Percentiles rank a stretch among this genome's conserved stretches.
Conservation (phyloP, 2,797 vertebrate species). For the Philypnodon macrostomus region DNA sequence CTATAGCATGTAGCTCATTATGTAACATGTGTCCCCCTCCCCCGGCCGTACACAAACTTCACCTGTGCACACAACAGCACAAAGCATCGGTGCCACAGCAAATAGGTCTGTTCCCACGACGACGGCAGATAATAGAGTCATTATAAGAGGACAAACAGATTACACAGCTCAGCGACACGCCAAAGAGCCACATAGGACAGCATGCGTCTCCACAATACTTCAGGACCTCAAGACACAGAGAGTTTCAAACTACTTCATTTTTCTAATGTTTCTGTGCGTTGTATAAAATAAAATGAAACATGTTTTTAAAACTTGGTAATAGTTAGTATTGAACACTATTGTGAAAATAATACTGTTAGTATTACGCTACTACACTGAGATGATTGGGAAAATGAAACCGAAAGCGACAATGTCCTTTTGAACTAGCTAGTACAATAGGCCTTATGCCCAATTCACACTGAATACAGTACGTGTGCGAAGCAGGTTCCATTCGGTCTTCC, state of each 20-base stretch:
- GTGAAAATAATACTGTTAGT: too few relatives aligned
- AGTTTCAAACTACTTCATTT: background rate
- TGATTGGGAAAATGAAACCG: too few relatives aligned
- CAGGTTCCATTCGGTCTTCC: too few relatives aligned
- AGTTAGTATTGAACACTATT: too few relatives aligned
- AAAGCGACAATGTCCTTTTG: too few relatives aligned
- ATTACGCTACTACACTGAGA: too few relatives aligned
- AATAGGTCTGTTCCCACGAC: conserved; percentile 74
- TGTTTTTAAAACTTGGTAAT: too few relatives aligned
- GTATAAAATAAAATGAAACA: too few relatives aligned
- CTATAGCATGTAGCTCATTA: conserved; percentile 9
- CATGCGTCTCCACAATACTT: conserved; percentile 45
- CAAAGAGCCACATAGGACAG: conserved; percentile 48
- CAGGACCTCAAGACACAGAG: conserved; percentile 16
- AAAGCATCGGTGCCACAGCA: conserved; percentile 44
- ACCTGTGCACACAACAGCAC: conserved; percentile 64
- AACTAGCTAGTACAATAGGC: too few relatives aligned
- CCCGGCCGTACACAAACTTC: conserved; percentile 21
- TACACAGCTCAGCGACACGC: conserved; percentile 40
- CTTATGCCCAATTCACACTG: too few relatives aligned
- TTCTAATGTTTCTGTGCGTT: conserved; percentile 1
- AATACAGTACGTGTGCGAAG: too few relatives aligned
- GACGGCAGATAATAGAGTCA: conserved; percentile 66
- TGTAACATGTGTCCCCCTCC: conserved; percentile 31
- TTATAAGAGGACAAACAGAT: conserved; percentile 68